These are phyloP conservation scores for Calidris pugnax DNA, from an alignment of 2,113 vertebrate genomes.

Conservation along the genomic window DNA sequence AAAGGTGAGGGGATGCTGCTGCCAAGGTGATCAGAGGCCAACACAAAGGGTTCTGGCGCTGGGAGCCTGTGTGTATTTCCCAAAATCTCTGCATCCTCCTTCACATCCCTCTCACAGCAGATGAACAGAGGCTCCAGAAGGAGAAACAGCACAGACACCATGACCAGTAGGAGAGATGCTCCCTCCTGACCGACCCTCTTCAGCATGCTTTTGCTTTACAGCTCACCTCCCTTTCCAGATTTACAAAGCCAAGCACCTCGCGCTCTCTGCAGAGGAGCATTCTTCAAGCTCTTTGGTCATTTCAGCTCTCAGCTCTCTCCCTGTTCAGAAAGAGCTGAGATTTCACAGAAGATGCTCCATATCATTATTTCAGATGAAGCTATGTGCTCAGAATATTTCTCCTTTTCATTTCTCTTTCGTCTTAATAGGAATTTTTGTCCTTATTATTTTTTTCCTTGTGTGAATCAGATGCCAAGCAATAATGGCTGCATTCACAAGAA, in stretches of 20 bases:
- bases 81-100: too few relatives aligned
- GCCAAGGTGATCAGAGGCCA: background rate
- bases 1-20: background rate
- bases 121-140: background rate
- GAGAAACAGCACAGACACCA: background rate
- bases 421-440: rapidly evolving
- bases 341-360: background rate
- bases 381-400: background rate
- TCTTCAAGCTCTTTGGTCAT: background rate
- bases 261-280: rapidly evolving
- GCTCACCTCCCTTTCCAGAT: background rate
- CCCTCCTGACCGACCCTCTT: background rate
- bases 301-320: background rate
- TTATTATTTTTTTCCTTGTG: background rate
- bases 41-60: background rate
- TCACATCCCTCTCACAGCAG: rapidly evolving
- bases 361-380: background rate
- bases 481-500: background rate
- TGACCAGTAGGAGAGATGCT: too few relatives aligned
- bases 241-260: background rate
- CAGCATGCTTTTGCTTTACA: background rate
- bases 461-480: background rate
- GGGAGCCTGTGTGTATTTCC: rapidly evolving
- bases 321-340: background rate
- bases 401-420: background rate